phyloP scores from a whole-genome alignment of 1,140 invertebrate genomes.

The Drosophila pallidifrons region DNA sequence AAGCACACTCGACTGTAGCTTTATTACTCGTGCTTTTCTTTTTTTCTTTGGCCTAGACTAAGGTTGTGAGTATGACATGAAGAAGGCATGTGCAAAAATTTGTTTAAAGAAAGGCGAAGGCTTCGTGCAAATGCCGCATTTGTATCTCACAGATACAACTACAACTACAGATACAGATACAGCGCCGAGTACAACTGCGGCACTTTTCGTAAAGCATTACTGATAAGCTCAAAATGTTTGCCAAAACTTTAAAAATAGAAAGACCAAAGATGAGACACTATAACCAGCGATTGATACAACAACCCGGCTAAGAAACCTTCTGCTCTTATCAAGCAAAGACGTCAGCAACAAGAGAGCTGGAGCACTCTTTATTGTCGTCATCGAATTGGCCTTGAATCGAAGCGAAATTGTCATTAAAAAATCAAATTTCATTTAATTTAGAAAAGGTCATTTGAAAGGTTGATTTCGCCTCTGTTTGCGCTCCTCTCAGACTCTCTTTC shows the following conservation, averaged over 20 bases:
- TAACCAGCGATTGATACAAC: constrained; percentile 1
- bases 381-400: constrained; percentile 20
- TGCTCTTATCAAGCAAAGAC: constrained; percentile 50
- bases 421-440: constrained; percentile 72
- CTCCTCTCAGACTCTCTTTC: not conserved
- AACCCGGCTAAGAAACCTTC: constrained; percentile 24
- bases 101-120: constrained; percentile 25
- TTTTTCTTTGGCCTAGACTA: constrained; percentile 71
- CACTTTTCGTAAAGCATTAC: constrained; percentile 52
- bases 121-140: constrained; percentile 67
- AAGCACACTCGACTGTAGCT: too few relatives aligned
- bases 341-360: not conserved
- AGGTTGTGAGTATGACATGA: constrained; percentile 71
- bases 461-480: constrained; percentile 4
- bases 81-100: constrained; percentile 57
- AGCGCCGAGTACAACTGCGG: constrained; percentile 51
- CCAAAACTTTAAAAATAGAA: constrained; percentile 37
- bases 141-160: constrained; percentile 58
- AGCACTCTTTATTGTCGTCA: constrained; percentile 16
- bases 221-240: constrained; percentile 71
- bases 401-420: constrained; percentile 51
- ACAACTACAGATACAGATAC: constrained; percentile 51
- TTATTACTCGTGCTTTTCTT: too few relatives aligned
- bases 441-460: constrained; percentile 33
- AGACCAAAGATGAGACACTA: not conserved